Percentiles rank a stretch among this genome's conserved stretches.
Evolutionary conservation across 2,888 invertebrate genomes (phyloP).

Genomic region (Callosobruchus maculatus): DNA sequence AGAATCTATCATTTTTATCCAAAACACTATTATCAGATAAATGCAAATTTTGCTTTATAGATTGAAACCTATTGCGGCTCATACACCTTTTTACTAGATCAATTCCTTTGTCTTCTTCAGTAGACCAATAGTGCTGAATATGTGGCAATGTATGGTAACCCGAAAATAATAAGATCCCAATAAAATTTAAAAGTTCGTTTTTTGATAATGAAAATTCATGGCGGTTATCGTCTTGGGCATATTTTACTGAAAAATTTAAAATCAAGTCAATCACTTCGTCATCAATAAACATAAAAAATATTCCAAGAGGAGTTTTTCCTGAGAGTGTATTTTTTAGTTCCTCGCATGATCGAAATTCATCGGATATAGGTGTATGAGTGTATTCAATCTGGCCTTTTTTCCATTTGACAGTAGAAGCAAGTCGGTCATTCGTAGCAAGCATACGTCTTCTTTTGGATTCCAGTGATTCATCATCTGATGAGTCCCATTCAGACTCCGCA

Average conservation of each 20-base stretch:
- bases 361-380: slow-evolving; percentile 10
- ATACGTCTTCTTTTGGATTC: slow-evolving; percentile 17
- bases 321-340: slow-evolving; percentile 13
- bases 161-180: slow-evolving; percentile 3
- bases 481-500: slow-evolving; percentile 13
- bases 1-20: slow-evolving; percentile 5
- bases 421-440: slow-evolving; percentile 9
- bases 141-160: slow-evolving; percentile 3
- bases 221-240: slow-evolving; percentile 15
- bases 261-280: slow-evolving; percentile 13
- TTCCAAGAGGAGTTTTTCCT: slow-evolving; percentile 17
- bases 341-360: slow-evolving; percentile 7
- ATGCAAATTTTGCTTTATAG: slow-evolving; percentile 5
- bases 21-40: slow-evolving; percentile 5
- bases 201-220: slow-evolving; percentile 9
- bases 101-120: slow-evolving; percentile 7
- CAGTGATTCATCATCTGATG: slow-evolving; percentile 18
- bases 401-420: slow-evolving; percentile 1
- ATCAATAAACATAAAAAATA: slow-evolving; percentile 18
- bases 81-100: slow-evolving; percentile 3
- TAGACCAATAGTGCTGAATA: slow-evolving; percentile 4
- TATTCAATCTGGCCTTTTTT: slow-evolving; percentile 14
- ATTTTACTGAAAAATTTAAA: slow-evolving; percentile 13
- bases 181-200: slow-evolving; percentile 8
- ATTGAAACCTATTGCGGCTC: slow-evolving; percentile 5